These are phyloP conservation scores for Leptura quadrifasciata DNA, from an alignment of 2,888 invertebrate species.

Conservation along the genomic window DNA sequence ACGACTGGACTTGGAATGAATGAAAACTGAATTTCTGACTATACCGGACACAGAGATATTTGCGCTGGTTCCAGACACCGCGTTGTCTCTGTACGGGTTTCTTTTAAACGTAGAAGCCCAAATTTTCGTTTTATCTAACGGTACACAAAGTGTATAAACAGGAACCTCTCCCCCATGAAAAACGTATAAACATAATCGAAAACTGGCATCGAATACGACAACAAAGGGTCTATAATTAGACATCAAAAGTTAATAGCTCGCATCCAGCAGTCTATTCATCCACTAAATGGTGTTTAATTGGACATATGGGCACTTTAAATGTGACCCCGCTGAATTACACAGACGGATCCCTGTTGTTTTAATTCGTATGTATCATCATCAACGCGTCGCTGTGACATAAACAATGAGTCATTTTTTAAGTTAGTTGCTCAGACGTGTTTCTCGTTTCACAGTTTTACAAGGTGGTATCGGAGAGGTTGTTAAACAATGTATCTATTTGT, in stretches of 20 bases:
- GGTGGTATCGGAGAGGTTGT: background rate
- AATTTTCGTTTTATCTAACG: background rate
- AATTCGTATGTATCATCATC: conserved; percentile 45
- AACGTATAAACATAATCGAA: conserved; percentile 17
- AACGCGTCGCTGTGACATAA: conserved; percentile 41
- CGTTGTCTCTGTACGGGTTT: no score
- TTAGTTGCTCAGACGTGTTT: background rate
- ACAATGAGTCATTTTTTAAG: conserved; percentile 48
- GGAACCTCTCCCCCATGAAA: background rate
- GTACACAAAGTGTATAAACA: background rate
- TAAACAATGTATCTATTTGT: background rate
- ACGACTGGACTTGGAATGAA: no score
- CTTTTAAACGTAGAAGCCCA: no score
- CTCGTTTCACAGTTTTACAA: background rate
- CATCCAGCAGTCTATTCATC: conserved; percentile 28
- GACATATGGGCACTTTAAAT: conserved; percentile 43
- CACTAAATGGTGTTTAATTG: conserved; percentile 49
- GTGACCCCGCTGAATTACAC: conserved; percentile 9
- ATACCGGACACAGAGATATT: no score
- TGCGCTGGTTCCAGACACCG: no score
- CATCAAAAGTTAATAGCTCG: conserved; percentile 38
- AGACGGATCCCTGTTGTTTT: conserved; percentile 28
- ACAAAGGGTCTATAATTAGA: conserved; percentile 47
- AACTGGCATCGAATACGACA: conserved; percentile 19
- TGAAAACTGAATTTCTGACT: no score